phyloP scores from a whole-genome alignment of 2,113 vertebrate genomes.

The Cyprinodon brontotheroides region DNA sequence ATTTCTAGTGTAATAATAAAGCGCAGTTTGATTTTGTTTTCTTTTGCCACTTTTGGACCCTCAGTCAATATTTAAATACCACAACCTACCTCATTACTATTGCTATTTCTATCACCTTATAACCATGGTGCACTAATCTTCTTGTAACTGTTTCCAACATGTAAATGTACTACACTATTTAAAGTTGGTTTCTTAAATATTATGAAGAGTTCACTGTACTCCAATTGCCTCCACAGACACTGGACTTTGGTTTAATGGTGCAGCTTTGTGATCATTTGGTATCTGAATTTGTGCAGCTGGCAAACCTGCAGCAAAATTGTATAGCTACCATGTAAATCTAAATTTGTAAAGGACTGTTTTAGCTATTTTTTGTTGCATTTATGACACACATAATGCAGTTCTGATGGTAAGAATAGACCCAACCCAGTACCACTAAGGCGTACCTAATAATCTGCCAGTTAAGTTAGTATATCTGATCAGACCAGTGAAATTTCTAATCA shows the following conservation, averaged over 20 bases:
- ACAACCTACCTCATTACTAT: too few species aligned
- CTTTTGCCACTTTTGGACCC: too few species aligned
- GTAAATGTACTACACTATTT: too few species aligned
- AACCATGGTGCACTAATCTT: too few species aligned
- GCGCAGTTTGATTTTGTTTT: too few species aligned
- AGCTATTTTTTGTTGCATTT: neutral
- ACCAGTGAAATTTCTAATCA: constrained; percentile 52
- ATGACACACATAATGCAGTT: neutral
- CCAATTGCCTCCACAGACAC: neutral
- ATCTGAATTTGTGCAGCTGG: too few species aligned
- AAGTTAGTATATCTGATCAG: constrained; percentile 15
- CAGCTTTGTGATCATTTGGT: too few species aligned
- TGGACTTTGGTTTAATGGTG: neutral
- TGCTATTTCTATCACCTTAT: too few species aligned
- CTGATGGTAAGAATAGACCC: neutral
- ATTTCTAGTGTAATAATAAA: too few species aligned
- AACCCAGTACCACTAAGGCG: neutral
- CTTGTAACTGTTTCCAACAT: too few species aligned
- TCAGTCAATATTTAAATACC: too few species aligned
- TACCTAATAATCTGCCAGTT: neutral
- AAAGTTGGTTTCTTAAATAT: neutral
- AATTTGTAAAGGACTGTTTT: neutral
- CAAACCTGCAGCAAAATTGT: neutral
- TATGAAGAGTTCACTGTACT: neutral
- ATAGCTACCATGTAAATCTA: neutral